Conservation (phyloP, 2,113 vertebrate species). For the Drymodes brunneopygia region DNA sequence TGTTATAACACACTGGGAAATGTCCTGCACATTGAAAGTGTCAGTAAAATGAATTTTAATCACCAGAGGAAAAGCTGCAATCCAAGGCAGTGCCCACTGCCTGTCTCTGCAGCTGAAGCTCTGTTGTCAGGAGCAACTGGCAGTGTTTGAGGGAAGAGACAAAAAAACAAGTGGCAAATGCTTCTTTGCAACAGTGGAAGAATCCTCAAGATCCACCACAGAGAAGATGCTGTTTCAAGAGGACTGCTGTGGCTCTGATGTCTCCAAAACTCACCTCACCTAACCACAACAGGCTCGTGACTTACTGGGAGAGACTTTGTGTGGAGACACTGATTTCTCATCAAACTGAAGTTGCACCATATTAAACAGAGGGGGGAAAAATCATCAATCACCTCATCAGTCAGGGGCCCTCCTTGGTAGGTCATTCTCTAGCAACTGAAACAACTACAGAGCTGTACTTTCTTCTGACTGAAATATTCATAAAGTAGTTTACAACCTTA, state of each 20-base stretch:
- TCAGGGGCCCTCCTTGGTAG: background rate
- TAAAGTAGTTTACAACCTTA: background rate
- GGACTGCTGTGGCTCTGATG: background rate
- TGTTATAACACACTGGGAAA: background rate
- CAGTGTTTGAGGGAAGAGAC: background rate
- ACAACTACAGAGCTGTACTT: background rate
- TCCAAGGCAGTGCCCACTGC: background rate
- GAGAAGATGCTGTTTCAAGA: background rate
- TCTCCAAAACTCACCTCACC: background rate
- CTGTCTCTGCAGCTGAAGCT: background rate
- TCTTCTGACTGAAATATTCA: background rate
- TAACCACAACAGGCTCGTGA: background rate
- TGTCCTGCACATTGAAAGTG: background rate
- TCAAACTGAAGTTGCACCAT: background rate
- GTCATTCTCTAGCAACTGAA: background rate
- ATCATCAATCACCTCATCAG: background rate
- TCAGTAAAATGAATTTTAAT: background rate
- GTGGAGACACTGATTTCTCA: background rate
- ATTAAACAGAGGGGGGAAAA: background rate
- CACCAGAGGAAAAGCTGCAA: background rate
- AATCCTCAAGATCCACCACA: background rate
- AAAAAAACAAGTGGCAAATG: background rate
- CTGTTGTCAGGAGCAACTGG: slow-evolving; percentile 1
- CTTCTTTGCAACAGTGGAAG: background rate
- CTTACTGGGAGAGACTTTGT: background rate